A percentile compares a stretch with the other conserved stretches of the same genome.
Conservation (phyloP, 2,113 vertebrate species). For the Bufo bufo region DNA sequence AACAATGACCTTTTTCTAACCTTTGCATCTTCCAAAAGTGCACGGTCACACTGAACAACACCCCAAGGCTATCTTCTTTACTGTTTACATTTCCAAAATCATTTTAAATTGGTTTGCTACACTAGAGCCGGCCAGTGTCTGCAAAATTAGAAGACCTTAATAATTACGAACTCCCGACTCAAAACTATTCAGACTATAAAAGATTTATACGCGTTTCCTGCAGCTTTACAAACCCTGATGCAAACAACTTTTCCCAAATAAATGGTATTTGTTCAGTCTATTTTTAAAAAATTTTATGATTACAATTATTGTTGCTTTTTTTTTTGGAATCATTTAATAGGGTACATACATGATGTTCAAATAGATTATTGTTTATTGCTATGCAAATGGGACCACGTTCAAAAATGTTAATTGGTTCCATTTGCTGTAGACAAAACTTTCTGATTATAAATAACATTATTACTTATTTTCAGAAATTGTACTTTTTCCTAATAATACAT, state of each 20-base stretch:
- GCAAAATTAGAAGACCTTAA: constrained; percentile 67
- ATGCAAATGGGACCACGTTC: constrained; percentile 58
- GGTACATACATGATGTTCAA: constrained; percentile 59
- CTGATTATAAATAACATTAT: constrained; percentile 59
- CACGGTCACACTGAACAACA: constrained; percentile 72
- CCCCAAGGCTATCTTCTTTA: constrained; percentile 71
- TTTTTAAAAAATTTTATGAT: constrained; percentile 43
- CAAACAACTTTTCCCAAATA: constrained; percentile 50
- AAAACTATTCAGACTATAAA: constrained; percentile 66
- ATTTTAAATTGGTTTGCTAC: constrained; percentile 75
- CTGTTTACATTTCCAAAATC: constrained; percentile 74
- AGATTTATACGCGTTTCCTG: constrained; percentile 61
- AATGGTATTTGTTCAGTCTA: constrained; percentile 56
- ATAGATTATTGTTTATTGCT: constrained; percentile 63
- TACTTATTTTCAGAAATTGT: not conserved
- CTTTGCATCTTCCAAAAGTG: constrained; percentile 71
- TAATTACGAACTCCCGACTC: constrained; percentile 64
- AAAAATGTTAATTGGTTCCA: constrained; percentile 67
- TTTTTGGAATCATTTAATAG: constrained; percentile 63
- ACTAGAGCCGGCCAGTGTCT: constrained; percentile 67
- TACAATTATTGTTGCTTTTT: constrained; percentile 31
- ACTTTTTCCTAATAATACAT: not conserved
- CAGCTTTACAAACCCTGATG: constrained; percentile 59
- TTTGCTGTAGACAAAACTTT: constrained; percentile 62
- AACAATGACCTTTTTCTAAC: constrained; percentile 70